Percentiles rank a stretch among this genome's conserved stretches.
Evolutionary conservation across 1,140 invertebrate species (phyloP).

Genomic region (Sminthurides bifidus): DNA sequence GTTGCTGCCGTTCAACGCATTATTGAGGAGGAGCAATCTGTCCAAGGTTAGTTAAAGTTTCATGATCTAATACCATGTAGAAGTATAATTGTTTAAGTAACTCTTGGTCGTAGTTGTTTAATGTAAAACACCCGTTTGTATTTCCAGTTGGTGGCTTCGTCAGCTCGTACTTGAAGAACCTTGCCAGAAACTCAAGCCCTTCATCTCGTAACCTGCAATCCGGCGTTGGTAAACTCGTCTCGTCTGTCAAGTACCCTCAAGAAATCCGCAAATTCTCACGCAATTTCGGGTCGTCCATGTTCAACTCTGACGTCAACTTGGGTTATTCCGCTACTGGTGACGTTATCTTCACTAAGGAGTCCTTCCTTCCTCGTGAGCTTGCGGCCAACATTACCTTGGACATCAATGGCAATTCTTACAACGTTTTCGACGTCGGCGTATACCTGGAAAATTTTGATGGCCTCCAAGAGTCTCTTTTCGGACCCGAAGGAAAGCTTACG

Average conservation of each 20-base stretch:
- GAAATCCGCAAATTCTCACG: slow-evolving; percentile 62
- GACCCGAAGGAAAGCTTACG: background rate
- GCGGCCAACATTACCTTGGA: slow-evolving; percentile 71
- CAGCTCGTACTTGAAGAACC: slow-evolving; percentile 60
- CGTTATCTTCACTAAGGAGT: slow-evolving; percentile 77
- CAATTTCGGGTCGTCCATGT: slow-evolving; percentile 66
- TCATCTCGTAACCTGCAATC: slow-evolving; percentile 52
- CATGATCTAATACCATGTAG: no score
- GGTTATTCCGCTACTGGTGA: slow-evolving; percentile 57
- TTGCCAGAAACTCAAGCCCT: slow-evolving; percentile 61
- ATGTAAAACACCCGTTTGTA: background rate
- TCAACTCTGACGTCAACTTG: slow-evolving; percentile 54
- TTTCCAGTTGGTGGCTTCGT: slow-evolving; percentile 71
- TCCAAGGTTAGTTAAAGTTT: no score
- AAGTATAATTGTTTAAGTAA: no score
- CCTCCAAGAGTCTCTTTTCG: background rate
- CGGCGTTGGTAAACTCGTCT: slow-evolving; percentile 48
- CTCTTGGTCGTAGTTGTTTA: background rate
- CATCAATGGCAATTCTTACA: slow-evolving; percentile 71
- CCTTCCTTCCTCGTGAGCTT: slow-evolving; percentile 66
- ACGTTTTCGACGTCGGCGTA: slow-evolving; percentile 55
- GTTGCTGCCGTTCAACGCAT: slow-evolving; percentile 56
- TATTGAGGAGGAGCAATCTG: slow-evolving; percentile 50
- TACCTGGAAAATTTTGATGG: background rate
- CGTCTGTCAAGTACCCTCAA: slow-evolving; percentile 58